Percentiles rank a stretch among this genome's conserved stretches.
Evolutionary conservation across 2,797 vertebrate genomes (phyloP).

Genomic region (Orestias chungarensis): DNA sequence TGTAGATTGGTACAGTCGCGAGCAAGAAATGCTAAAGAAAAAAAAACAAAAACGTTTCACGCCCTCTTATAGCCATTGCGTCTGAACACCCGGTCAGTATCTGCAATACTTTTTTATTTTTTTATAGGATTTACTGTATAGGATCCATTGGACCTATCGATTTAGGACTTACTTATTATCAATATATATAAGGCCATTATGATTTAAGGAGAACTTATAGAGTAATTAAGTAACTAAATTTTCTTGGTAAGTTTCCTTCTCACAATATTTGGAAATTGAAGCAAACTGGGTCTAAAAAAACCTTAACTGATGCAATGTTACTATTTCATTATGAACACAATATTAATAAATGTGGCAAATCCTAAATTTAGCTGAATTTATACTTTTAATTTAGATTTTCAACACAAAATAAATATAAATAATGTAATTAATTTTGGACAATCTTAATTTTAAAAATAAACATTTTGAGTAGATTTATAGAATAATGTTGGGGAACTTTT

Average conservation of each 20-base stretch:
- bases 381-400: background rate
- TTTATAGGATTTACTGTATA: too few species aligned
- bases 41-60: background rate
- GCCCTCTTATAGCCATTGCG: background rate
- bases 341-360: background rate
- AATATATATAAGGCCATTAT: background rate
- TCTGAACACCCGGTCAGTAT: background rate
- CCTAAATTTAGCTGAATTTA: background rate
- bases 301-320: background rate
- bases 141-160: too few species aligned
- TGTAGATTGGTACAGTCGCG: background rate
- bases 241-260: too few species aligned
- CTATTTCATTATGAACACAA: background rate
- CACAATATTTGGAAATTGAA: background rate
- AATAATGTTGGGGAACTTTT: background rate
- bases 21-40: background rate
- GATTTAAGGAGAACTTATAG: background rate
- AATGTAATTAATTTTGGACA: background rate
- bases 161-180: too few species aligned
- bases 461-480: background rate
- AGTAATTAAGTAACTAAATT: background rate
- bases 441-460: background rate
- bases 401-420: background rate
- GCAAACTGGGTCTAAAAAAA: too few species aligned
- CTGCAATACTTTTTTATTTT: background rate